Percentiles rank a stretch among this genome's conserved stretches.
These are phyloP conservation scores for Leucosticte australis DNA, from an alignment of 2,113 vertebrate genomes.

Conservation along the genomic window DNA sequence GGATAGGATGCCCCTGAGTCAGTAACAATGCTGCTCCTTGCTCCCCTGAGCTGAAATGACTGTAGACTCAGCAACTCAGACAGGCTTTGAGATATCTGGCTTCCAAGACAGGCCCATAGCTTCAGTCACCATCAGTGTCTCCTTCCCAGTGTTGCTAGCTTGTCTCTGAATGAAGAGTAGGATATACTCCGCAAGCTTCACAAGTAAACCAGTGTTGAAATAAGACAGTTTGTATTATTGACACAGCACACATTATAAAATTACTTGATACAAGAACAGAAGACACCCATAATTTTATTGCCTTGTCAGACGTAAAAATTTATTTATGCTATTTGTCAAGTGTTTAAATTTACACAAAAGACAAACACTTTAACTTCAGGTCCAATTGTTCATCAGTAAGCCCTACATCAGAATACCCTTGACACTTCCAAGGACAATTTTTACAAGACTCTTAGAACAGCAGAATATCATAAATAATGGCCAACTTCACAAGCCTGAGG, in stretches of 20 bases:
- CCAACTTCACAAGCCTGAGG: background rate
- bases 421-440: background rate
- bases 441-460: slow-evolving; percentile 40
- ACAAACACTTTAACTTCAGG: background rate
- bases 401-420: background rate
- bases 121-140: background rate
- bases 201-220: background rate
- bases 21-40: background rate
- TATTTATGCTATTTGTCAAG: slow-evolving; percentile 39
- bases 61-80: background rate
- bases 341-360: slow-evolving; percentile 23
- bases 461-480: slow-evolving; percentile 36
- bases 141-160: background rate
- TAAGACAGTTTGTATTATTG: background rate
- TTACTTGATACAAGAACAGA: background rate
- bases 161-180: background rate
- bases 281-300: background rate
- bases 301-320: slow-evolving; percentile 32
- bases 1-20: rapidly evolving
- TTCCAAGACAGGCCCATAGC: background rate
- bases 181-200: background rate
- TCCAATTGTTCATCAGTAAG: background rate
- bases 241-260: background rate
- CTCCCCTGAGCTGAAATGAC: background rate
- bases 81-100: background rate